Percentiles rank a stretch among this genome's conserved stretches.
Conservation (phyloP, 2,113 vertebrate species). For the Accipiter virgatus region DNA sequence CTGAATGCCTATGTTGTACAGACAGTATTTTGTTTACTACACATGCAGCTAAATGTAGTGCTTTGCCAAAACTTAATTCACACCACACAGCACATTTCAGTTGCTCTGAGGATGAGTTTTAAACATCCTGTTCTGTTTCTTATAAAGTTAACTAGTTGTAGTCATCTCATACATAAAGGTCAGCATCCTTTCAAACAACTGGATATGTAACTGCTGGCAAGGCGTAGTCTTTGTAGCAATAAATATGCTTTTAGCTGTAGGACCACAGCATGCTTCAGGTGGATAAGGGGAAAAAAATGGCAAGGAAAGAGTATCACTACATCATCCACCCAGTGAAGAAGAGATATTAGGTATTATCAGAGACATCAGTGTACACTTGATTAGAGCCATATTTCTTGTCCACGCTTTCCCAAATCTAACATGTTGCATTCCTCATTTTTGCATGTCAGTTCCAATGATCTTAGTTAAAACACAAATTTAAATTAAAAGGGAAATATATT, state of each 20-base stretch:
- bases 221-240: background rate
- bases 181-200: background rate
- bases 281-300: background rate
- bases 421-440: background rate
- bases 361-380: background rate
- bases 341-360: background rate
- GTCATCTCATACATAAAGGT: background rate
- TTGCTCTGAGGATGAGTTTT: background rate
- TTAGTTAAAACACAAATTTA: background rate
- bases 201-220: background rate
- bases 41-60: background rate
- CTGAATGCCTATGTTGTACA: background rate
- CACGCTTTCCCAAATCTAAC: background rate
- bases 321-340: background rate
- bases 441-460: background rate
- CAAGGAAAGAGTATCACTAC: background rate
- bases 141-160: background rate
- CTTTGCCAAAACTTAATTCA: background rate
- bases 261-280: background rate
- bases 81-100: background rate
- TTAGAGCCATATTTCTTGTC: background rate
- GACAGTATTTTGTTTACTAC: background rate
- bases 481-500: background rate
- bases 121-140: background rate
- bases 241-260: background rate